Evolutionary conservation across 2,797 vertebrate genomes (phyloP), one percentile per base, ranked within the genome.

Genomic region (Muscicapa striata): DNA sequence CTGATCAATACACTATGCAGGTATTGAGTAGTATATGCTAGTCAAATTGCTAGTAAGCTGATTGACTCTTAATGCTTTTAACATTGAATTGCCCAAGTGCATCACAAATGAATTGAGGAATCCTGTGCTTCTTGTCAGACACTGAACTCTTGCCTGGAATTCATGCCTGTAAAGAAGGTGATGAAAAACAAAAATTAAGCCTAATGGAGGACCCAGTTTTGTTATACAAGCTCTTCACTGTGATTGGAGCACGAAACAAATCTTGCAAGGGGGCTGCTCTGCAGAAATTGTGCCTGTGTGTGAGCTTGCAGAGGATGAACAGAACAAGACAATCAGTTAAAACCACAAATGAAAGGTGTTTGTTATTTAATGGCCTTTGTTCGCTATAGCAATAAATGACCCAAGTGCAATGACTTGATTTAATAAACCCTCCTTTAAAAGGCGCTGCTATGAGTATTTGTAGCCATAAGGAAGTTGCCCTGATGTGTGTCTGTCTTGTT

Each of bases 331-430:
- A 98, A 98, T 98, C 98, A 93, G 69, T 96, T 91, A 93, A 92
- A 81, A 84, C 92, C 86, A 83, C 64, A 94, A 79, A 69, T 72
- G 59, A 85, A 77, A 96, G 87, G 79, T 96, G 69, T 97, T 97
- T 8, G 38, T 94, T 95, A 80, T 94, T 84, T 88, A 96, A 97
- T 95, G 96, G 97, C 97, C 97, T 98, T 98, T 94, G 98, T 98
- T 98, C 17, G 79, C 95, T 97, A 86, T 96, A 98, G 98, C 98
- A 98, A 98, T 98, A 98, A 97, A 97, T 96, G 94, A 98, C 92
- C 91, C 90, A 97, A 97, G 97, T 98, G 98, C 98, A 98, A 98
- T 98, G 97, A 97, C 97, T 96, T 97, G 88, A 97, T 95, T 97
- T 96, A 97, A 96, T 95, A 90, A 97, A 90, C 91, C 75, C 82